These are phyloP conservation scores for Callyntrura guangdongensis DNA, from an alignment of 2,888 invertebrate genomes.

Conservation along the genomic window DNA sequence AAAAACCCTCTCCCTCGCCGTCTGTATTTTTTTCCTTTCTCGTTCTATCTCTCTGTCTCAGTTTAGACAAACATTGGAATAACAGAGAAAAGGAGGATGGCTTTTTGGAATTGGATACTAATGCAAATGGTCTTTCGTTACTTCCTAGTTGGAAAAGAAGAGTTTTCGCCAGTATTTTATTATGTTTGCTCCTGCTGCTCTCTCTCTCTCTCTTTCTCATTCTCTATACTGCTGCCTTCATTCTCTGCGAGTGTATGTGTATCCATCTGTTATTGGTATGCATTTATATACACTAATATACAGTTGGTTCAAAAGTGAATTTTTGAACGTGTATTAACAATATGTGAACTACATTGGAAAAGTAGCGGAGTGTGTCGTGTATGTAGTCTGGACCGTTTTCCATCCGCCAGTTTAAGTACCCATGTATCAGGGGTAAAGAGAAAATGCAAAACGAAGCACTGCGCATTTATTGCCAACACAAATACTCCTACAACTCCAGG, in stretches of 20 bases:
- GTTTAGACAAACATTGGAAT: conserved; percentile 62
- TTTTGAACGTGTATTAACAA: conserved; percentile 19
- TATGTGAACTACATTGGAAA: not conserved
- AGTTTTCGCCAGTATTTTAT: conserved; percentile 53
- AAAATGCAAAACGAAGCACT: conserved; percentile 53
- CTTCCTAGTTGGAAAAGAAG: conserved; percentile 26
- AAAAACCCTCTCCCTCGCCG: conserved; percentile 27
- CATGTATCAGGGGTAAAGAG: conserved; percentile 61
- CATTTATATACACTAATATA: conserved; percentile 33
- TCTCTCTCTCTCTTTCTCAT: conserved; percentile 4
- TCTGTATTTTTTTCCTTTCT: conserved; percentile 3
- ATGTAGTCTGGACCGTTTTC: not conserved
- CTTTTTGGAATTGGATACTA: conserved; percentile 73
- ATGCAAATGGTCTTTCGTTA: conserved; percentile 68
- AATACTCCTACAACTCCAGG: not conserved
- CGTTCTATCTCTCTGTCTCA: conserved; percentile 16
- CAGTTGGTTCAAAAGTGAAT: conserved; percentile 14
- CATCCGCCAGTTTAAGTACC: conserved; percentile 47
- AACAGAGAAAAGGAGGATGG: conserved; percentile 73
- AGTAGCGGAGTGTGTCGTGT: not conserved
- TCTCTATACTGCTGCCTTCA: not conserved
- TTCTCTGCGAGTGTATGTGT: not conserved
- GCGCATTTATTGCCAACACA: conserved; percentile 11
- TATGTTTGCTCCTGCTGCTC: conserved; percentile 59
- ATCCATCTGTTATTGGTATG: conserved; percentile 1